Conservation (phyloP, 2,888 invertebrate genomes). For the Lathronympha strigana region DNA sequence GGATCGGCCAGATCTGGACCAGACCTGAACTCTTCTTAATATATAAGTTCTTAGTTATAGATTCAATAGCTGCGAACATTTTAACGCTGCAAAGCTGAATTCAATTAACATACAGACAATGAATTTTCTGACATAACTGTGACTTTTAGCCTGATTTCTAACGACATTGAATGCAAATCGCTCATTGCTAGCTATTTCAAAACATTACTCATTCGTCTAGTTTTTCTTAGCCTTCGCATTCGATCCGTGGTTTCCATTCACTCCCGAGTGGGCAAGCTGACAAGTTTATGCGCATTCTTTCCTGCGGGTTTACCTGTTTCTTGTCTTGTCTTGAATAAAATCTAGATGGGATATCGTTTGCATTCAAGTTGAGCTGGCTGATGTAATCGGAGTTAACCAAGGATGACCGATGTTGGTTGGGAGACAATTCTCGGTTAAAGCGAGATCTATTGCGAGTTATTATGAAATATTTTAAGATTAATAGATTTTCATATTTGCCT, state of each 20-base stretch:
- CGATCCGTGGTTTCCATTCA: slow-evolving; percentile 53
- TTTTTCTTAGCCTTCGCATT: slow-evolving; percentile 52
- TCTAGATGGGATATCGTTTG: neutral
- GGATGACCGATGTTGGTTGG: neutral
- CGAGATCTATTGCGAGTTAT: neutral
- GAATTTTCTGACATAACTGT: slow-evolving; percentile 11
- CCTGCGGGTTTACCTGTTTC: slow-evolving; percentile 26
- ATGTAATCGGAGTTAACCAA: neutral
- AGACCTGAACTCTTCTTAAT: too few relatives aligned
- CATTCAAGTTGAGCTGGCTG: slow-evolving; percentile 2
- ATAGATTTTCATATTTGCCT: too few relatives aligned
- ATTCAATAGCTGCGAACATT: too few relatives aligned
- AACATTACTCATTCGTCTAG: slow-evolving; percentile 56
- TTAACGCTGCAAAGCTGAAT: slow-evolving; percentile 1
- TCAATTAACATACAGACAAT: slow-evolving; percentile 6
- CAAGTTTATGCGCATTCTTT: slow-evolving; percentile 48
- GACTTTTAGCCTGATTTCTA: slow-evolving; percentile 31
- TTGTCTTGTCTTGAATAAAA: slow-evolving; percentile 12
- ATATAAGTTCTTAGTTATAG: too few relatives aligned
- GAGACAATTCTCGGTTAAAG: neutral
- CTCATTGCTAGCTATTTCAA: slow-evolving; percentile 41
- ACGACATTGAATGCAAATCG: slow-evolving; percentile 38
- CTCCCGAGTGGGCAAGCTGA: slow-evolving; percentile 59
- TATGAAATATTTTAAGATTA: neutral
- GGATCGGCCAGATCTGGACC: too few relatives aligned